phyloP scores from a whole-genome alignment of 1,140 invertebrate genomes.

The Thereuonema tuberculata region DNA sequence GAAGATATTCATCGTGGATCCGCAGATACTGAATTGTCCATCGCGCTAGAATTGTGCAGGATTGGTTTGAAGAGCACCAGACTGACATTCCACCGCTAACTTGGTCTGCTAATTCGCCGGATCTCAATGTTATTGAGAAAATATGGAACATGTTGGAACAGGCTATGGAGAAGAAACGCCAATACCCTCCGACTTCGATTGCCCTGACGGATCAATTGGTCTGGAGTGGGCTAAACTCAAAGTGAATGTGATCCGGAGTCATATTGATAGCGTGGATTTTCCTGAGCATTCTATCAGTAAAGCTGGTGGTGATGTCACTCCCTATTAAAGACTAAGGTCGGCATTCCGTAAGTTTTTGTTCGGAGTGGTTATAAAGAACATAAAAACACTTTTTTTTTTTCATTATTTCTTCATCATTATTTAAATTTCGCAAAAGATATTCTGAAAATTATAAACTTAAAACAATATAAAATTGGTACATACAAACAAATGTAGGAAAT shows the following conservation, averaged over 20 bases:
- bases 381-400: too few species aligned
- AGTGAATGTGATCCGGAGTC: neutral
- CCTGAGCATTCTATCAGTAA: neutral
- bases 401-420: too few species aligned
- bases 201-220: neutral
- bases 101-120: neutral
- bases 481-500: too few species aligned
- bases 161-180: neutral
- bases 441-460: too few species aligned
- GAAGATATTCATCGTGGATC: neutral
- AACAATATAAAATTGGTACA: too few species aligned
- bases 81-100: neutral
- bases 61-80: neutral
- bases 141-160: neutral
- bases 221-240: neutral
- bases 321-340: neutral
- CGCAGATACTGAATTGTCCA: neutral
- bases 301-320: neutral
- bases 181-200: neutral
- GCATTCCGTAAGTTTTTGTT: neutral
- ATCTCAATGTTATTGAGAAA: neutral
- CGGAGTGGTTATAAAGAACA: neutral
- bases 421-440: too few species aligned
- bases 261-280: neutral
- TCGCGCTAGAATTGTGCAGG: neutral